A percentile compares a stretch with the other conserved stretches of the same genome.
phyloP scores from a whole-genome alignment of 2,888 invertebrate genomes.

The Eupithecia vulgata region DNA sequence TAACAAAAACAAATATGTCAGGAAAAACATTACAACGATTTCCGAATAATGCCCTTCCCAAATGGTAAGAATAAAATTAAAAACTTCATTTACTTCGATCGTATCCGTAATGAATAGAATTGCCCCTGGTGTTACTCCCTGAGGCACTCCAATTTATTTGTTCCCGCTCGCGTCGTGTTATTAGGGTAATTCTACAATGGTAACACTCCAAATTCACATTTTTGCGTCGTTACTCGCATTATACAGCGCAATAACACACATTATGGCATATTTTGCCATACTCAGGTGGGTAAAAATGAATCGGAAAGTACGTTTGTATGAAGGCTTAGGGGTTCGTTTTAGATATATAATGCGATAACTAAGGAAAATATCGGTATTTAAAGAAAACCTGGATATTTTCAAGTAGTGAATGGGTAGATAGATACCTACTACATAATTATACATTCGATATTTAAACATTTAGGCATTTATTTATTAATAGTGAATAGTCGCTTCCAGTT shows the following conservation, averaged over 20 bases:
- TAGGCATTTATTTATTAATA: too few species aligned
- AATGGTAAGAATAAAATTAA: constrained; percentile 15
- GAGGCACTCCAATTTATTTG: constrained; percentile 31
- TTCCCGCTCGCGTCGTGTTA: constrained; percentile 8
- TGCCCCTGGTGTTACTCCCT: constrained; percentile 10
- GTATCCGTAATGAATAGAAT: constrained; percentile 17
- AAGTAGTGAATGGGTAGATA: too few species aligned
- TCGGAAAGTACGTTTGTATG: too few species aligned
- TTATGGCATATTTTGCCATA: too few species aligned
- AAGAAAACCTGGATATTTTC: too few species aligned
- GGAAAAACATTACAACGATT: neutral
- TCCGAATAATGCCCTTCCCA: neutral
- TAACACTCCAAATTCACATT: constrained; percentile 1
- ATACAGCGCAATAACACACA: neutral
- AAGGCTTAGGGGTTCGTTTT: too few species aligned
- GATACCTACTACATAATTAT: too few species aligned
- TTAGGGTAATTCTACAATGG: constrained; percentile 1
- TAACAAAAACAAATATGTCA: neutral
- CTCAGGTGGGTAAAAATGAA: too few species aligned
- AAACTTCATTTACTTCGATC: constrained; percentile 14
- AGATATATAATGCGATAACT: too few species aligned
- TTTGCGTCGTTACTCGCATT: neutral
- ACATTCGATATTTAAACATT: too few species aligned
- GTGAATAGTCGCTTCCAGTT: too few species aligned
- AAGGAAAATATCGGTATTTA: too few species aligned